Conservation (phyloP, 2,113 vertebrate species). For the Psettodes erumei region DNA sequence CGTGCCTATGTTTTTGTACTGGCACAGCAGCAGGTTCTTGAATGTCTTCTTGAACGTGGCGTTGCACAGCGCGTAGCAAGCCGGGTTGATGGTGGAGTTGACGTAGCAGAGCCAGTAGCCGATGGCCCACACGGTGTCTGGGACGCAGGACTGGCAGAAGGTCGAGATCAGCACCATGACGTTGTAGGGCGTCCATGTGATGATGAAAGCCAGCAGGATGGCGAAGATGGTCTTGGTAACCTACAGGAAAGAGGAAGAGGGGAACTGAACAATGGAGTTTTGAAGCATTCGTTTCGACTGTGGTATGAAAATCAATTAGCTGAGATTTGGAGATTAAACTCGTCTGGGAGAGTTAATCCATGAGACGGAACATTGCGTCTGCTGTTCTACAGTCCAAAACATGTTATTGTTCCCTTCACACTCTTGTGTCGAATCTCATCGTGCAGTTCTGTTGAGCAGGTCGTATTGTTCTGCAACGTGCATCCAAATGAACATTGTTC, state of each 20-base stretch:
- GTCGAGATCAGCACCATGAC: constrained; percentile 99
- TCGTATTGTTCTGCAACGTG: not conserved
- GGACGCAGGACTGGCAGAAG: constrained; percentile 94
- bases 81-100: constrained; percentile 98
- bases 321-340: not conserved
- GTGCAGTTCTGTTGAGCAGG: not conserved
- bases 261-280: not conserved
- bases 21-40: constrained; percentile 96
- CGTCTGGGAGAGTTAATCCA: not conserved
- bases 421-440: not conserved
- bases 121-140: constrained; percentile 94
- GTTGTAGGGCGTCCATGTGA: constrained; percentile 98
- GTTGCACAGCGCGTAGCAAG: constrained; percentile 98
- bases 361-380: not conserved
- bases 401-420: not conserved
- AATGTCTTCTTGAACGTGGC: constrained; percentile 99
- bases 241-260: constrained; percentile 25
- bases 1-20: constrained; percentile 96
- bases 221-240: constrained; percentile 99
- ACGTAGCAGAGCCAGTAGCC: constrained; percentile 99
- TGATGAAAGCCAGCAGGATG: constrained; percentile 96
- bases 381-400: not conserved
- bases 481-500: no score
- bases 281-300: not conserved
- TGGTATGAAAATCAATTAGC: constrained; percentile 8